These are phyloP conservation scores for Dendrophyllia cribrosa DNA, from an alignment of 64 coral and sea anemone species.

Conservation along the genomic window DNA sequence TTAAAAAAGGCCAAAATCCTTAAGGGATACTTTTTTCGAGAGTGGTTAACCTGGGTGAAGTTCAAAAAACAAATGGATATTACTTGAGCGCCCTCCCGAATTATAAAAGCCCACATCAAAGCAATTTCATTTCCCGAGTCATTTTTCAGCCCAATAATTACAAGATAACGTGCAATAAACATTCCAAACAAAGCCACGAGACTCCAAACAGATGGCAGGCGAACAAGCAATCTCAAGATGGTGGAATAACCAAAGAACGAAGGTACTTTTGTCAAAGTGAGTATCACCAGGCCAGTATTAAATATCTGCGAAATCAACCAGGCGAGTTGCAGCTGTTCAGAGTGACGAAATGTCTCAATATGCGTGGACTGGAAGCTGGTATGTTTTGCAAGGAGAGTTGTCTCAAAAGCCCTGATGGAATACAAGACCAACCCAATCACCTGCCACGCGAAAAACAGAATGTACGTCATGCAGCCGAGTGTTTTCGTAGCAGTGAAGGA, in stretches of 20 bases:
- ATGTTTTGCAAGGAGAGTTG: background rate
- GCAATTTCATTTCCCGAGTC: background rate
- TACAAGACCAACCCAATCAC: slow-evolving; percentile 14
- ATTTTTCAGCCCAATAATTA: background rate
- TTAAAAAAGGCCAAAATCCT: slow-evolving; percentile 11
- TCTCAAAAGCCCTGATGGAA: background rate
- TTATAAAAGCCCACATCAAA: background rate
- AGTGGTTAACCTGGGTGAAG: slow-evolving; percentile 26
- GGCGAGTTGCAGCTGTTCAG: background rate
- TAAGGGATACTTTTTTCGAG: background rate
- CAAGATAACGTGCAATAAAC: background rate
- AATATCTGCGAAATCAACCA: background rate
- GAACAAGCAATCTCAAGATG: slow-evolving; percentile 8
- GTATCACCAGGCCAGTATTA: background rate
- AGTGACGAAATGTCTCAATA: background rate
- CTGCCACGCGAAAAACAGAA: slow-evolving; percentile 10
- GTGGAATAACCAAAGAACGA: slow-evolving; percentile 7
- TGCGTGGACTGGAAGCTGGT: background rate
- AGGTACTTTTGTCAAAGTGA: slow-evolving; percentile 9
- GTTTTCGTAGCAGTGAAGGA: background rate
- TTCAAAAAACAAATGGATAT: background rate
- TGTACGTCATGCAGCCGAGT: background rate
- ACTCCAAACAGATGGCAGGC: slow-evolving; percentile 17
- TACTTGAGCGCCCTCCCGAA: background rate
- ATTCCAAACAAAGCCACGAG: background rate